A percentile compares a stretch with the other conserved stretches of the same genome.
Evolutionary conservation across 2,113 vertebrate species (phyloP).

Genomic region (Todiramphus saurophagus): DNA sequence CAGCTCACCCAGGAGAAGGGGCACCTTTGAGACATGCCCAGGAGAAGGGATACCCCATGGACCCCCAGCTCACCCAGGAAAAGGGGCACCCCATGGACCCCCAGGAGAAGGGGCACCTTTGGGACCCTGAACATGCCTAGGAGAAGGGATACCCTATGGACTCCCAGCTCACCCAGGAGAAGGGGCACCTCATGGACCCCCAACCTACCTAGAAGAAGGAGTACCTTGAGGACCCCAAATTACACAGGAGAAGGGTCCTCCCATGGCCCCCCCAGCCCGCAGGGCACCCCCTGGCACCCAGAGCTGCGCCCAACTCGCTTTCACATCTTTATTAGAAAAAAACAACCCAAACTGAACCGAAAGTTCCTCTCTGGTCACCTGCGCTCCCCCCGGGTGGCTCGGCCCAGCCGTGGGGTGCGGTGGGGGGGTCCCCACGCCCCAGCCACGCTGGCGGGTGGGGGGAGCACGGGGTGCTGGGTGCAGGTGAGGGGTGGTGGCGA

Average conservation of each 20-base stretch:
- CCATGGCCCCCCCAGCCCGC: background rate
- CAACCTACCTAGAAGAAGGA: background rate
- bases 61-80: background rate
- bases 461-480: too few relatives aligned
- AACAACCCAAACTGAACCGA: background rate
- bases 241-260: background rate
- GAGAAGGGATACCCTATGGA: background rate
- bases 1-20: background rate
- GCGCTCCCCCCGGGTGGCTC: background rate
- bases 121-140: background rate
- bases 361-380: background rate
- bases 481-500: too few relatives aligned
- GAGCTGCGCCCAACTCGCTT: background rate
- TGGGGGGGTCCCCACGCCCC: too few relatives aligned
- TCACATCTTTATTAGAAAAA: slow-evolving; percentile 63
- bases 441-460: too few relatives aligned
- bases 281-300: accelerated
- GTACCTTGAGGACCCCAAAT: background rate
- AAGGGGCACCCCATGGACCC: background rate
- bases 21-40: background rate
- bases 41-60: background rate
- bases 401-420: too few relatives aligned
- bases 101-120: background rate
- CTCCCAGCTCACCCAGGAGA: background rate
- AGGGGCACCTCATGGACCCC: background rate